Evolutionary conservation across 37 sponge, comb jelly and placozoan genomes (phyloP).

Genomic region (Agelas oroides): DNA sequence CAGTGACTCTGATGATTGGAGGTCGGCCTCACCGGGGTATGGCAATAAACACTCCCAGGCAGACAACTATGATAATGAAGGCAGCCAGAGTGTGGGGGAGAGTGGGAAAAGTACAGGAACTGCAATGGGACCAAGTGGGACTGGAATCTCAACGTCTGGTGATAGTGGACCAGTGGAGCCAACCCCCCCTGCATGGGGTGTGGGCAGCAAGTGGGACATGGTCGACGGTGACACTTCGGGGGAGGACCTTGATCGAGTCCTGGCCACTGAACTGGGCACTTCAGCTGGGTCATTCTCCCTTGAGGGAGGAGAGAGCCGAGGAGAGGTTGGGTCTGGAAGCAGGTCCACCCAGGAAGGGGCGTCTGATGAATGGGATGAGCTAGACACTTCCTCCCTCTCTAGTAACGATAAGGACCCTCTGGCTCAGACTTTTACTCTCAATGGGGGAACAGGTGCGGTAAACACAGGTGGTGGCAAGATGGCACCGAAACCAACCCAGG

Average conservation of each 20-base stretch:
- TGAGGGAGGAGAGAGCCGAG: background rate
- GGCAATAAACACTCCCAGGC: background rate
- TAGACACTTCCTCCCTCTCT: conserved; percentile 13
- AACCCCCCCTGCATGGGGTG: background rate
- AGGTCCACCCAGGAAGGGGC: background rate
- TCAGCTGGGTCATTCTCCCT: background rate
- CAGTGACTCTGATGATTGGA: background rate
- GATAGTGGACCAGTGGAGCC: background rate
- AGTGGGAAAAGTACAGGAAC: background rate
- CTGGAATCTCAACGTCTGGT: background rate
- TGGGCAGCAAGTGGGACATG: conserved; percentile 37
- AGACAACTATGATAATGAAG: conserved; percentile 11
- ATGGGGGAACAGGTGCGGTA: no score
- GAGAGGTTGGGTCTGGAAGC: background rate
- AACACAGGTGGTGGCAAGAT: background rate
- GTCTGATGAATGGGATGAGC: conserved; percentile 13
- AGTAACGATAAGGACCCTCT: conserved; percentile 19
- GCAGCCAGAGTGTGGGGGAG: background rate
- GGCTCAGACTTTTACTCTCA: background rate
- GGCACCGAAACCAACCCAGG: background rate
- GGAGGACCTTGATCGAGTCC: background rate
- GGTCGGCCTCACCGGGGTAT: background rate
- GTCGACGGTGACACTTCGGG: background rate
- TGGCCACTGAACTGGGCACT: background rate
- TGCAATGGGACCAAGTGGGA: no score